phyloP scores from a whole-genome alignment of 2,113 vertebrate genomes.

The Hydrolagus affinis region DNA sequence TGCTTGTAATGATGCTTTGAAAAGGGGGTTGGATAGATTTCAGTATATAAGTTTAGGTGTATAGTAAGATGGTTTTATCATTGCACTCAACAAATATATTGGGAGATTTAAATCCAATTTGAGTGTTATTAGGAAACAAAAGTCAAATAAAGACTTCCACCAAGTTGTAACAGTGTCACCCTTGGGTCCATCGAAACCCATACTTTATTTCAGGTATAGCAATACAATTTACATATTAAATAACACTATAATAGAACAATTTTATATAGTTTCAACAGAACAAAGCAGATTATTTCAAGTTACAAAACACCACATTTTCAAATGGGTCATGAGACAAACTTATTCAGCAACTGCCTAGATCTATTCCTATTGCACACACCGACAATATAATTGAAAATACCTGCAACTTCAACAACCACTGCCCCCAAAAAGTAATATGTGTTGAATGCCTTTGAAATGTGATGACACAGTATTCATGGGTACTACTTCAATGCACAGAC shows the following conservation, averaged over 20 bases:
- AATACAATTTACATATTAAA: conserved; percentile 99
- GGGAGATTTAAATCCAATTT: background rate
- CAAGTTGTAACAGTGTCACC: conserved; percentile 40
- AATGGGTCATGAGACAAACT: conserved; percentile 65
- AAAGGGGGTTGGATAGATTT: no score
- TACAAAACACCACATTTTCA: conserved; percentile 73
- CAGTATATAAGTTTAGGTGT: no score
- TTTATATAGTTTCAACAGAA: conserved; percentile 88
- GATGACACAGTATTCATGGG: conserved; percentile 54
- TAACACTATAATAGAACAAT: conserved; percentile 97
- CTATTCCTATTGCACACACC: conserved; percentile 71
- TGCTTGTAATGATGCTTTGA: no score
- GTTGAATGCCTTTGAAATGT: conserved; percentile 60
- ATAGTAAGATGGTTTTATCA: no score
- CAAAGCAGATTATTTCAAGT: conserved; percentile 65
- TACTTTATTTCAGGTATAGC: conserved; percentile 98
- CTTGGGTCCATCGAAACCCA: conserved; percentile 90
- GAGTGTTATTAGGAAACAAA: background rate
- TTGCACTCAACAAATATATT: background rate
- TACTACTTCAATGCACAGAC: conserved; percentile 63
- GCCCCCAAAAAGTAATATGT: conserved; percentile 64
- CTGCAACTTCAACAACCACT: conserved; percentile 75
- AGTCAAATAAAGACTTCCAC: background rate
- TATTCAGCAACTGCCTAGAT: conserved; percentile 64
- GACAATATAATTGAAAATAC: conserved; percentile 58